A percentile compares a stretch with the other conserved stretches of the same genome.
phyloP scores from a whole-genome alignment of 2,113 vertebrate species.

The Mustela nigripes region DNA sequence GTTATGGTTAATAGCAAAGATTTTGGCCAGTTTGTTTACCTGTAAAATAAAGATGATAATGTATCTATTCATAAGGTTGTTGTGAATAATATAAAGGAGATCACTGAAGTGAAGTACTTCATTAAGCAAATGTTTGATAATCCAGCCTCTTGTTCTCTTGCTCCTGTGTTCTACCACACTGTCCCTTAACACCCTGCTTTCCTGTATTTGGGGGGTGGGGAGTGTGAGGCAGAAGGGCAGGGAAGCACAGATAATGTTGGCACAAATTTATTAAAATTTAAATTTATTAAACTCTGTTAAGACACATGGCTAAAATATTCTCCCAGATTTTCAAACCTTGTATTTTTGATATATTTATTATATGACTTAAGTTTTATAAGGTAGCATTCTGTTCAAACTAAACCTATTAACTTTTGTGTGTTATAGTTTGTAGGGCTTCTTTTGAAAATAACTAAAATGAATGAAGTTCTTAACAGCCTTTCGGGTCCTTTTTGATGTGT shows the following conservation, averaged over 20 bases:
- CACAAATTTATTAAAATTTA: background rate
- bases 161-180: background rate
- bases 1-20: background rate
- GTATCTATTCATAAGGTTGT: background rate
- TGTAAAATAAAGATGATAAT: conserved; percentile 6
- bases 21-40: background rate
- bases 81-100: background rate
- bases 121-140: background rate
- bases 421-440: background rate
- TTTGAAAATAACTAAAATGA: conserved; percentile 40
- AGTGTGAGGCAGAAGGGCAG: background rate
- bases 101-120: background rate
- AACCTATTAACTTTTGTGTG: background rate
- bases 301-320: conserved; percentile 20
- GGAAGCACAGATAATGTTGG: background rate
- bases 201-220: background rate
- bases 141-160: background rate
- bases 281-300: background rate
- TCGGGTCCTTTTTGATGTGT: background rate
- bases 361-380: conserved; percentile 12
- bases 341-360: background rate
- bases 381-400: background rate
- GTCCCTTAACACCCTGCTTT: background rate
- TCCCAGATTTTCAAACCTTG: background rate
- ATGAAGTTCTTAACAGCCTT: background rate